phyloP scores from a whole-genome alignment of 2,113 vertebrate species.

The Eclectus roratus region DNA sequence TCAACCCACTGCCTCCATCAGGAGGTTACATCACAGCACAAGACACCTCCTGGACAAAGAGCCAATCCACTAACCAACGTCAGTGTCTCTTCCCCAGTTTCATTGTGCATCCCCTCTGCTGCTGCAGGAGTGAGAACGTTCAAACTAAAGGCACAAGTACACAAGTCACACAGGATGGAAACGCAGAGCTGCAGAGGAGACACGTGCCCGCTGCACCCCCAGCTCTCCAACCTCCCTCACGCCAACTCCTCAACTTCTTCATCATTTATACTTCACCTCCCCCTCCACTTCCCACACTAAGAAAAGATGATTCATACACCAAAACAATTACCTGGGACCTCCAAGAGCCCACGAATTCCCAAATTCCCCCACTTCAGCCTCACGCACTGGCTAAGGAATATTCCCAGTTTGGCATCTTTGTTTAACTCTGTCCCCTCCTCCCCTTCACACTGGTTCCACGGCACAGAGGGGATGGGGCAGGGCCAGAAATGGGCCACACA shows the following conservation, averaged over 20 bases:
- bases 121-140: background rate
- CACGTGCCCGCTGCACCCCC: background rate
- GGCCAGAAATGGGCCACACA: background rate
- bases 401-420: background rate
- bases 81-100: background rate
- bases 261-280: background rate
- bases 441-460: background rate
- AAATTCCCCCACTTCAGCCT: background rate
- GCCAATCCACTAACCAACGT: background rate
- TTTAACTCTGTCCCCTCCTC: background rate
- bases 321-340: slow-evolving; percentile 10
- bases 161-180: background rate
- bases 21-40: background rate
- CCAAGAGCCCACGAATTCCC: background rate
- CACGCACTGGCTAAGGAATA: background rate
- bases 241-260: background rate
- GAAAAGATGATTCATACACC: slow-evolving; percentile 36
- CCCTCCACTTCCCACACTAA: slow-evolving; percentile 20
- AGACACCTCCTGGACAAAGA: background rate
- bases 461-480: background rate
- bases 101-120: background rate
- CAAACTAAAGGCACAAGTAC: background rate
- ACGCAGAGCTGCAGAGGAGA: background rate
- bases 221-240: background rate
- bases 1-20: accelerated